Evolutionary conservation across 2,888 invertebrate species (phyloP), one percentile per base, ranked within the genome.

Genomic region (Falcaria lacertinaria): DNA sequence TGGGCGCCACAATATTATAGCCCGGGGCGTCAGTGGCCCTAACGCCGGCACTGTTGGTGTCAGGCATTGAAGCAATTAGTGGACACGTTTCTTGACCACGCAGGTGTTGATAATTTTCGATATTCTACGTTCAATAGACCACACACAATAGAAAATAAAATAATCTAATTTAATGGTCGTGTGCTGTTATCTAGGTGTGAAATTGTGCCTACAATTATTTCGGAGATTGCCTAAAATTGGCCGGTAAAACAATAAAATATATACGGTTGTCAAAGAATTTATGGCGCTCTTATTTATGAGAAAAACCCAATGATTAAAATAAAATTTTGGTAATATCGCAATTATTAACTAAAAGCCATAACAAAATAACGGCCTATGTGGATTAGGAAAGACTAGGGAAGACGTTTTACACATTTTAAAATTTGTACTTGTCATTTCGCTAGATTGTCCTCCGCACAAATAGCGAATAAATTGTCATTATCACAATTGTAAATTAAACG

Each of bases 141-240:
- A 25, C 37, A 37, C 37, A 15, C 37, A 8, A 15, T 15, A 14
- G 28, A 28, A 28, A 28, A 28, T 11, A 28, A 28, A 28, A 28
- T 28, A 28, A 28, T 28, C 3, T 28, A 11, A 4, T 37, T 37
- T 25, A 14, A 37, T 22, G 8, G 14, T 25, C 22, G 36, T 15
- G 14, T 37, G 22, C 15, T 7, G 22, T 37, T 28, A 28, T 37
- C 37, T 37, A 25, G 37, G 37, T 25, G 37, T 37, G 25, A 37
- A 37, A 37, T 37, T 11, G 25, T 7, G 25, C 15, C 37, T 15
- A 25, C 15, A 22, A 25, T 25, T 22, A 22, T 14, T 2, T 13
- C 7, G 4, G 3, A 25, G 3, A 37, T 25, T 6, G n/a, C 25
- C 25, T 19, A 6, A n/a, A 1, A 15, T 19, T 15, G 8, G 13